Percentiles rank a stretch among this genome's conserved stretches.
These are phyloP conservation scores for Nomada ruficornis DNA, from an alignment of 2,888 invertebrate species.

Conservation along the genomic window DNA sequence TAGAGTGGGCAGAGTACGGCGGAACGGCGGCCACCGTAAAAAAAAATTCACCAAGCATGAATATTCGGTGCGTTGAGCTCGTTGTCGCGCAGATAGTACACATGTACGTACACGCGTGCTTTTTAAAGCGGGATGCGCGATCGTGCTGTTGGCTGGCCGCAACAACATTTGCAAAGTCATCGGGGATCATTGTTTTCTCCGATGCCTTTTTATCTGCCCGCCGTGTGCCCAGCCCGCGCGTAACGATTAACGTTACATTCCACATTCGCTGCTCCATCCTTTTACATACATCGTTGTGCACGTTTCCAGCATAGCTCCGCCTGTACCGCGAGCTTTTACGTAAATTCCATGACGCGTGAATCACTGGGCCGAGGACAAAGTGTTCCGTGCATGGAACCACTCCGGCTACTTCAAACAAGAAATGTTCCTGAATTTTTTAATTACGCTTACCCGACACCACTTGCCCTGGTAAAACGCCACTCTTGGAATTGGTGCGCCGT, in stretches of 20 bases:
- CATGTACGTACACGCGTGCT: background rate
- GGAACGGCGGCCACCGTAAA: background rate
- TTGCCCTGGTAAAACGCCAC: background rate
- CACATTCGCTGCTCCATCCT: slow-evolving; percentile 4
- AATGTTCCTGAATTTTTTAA: slow-evolving; percentile 41
- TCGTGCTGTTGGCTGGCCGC: slow-evolving; percentile 43
- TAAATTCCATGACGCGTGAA: slow-evolving; percentile 31
- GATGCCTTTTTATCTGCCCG: slow-evolving; percentile 29
- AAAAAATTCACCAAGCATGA: background rate
- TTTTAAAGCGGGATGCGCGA: slow-evolving; percentile 23
- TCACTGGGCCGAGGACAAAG: slow-evolving; percentile 30
- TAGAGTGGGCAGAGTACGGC: too few relatives aligned
- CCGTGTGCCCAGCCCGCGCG: background rate
- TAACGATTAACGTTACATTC: slow-evolving; percentile 14
- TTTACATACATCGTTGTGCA: background rate
- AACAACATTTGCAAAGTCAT: slow-evolving; percentile 55
- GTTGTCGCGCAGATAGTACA: slow-evolving; percentile 22
- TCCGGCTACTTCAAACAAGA: slow-evolving; percentile 29
- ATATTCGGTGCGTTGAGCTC: slow-evolving; percentile 25
- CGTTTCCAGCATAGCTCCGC: slow-evolving; percentile 12
- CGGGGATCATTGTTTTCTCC: slow-evolving; percentile 53
- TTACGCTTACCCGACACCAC: slow-evolving; percentile 26
- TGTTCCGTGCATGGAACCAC: slow-evolving; percentile 34
- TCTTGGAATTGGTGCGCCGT: background rate
- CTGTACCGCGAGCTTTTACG: slow-evolving; percentile 12